A percentile compares a stretch with the other conserved stretches of the same genome.
phyloP scores from a whole-genome alignment of 1,140 invertebrate species.

The Drosophila pseudoobscura region DNA sequence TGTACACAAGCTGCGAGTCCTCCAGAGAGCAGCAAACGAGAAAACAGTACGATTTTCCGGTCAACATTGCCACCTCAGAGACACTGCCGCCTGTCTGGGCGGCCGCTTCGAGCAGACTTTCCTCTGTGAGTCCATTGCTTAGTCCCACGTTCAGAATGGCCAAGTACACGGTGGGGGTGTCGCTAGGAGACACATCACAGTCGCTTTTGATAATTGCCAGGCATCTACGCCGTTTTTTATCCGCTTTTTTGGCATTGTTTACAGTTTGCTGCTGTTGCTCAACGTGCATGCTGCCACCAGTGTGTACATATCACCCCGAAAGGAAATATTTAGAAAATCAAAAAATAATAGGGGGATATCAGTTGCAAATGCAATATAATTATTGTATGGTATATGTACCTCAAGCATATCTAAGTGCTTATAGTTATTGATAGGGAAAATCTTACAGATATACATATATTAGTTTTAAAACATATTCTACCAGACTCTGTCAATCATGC shows the following conservation, averaged over 20 bases:
- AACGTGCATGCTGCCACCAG: constrained; percentile 48
- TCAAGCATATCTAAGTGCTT: constrained; percentile 1
- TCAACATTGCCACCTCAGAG: constrained; percentile 87
- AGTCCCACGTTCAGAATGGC: constrained; percentile 88
- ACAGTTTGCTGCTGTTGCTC: constrained; percentile 46
- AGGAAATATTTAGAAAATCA: background rate
- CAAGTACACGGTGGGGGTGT: constrained; percentile 46
- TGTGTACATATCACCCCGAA: constrained; percentile 5
- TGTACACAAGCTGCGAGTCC: constrained; percentile 84
- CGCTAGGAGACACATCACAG: constrained; percentile 67
- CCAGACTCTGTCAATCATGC: constrained; percentile 82
- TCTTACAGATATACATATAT: constrained; percentile 31
- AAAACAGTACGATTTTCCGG: constrained; percentile 91
- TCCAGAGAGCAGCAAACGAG: constrained; percentile 85
- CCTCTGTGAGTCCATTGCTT: constrained; percentile 87
- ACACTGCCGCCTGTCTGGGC: constrained; percentile 84
- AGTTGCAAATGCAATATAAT: constrained; percentile 11
- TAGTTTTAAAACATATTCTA: constrained; percentile 42
- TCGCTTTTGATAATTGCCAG: constrained; percentile 69
- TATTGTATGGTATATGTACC: constrained; percentile 1
- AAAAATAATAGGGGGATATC: background rate
- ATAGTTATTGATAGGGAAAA: constrained; percentile 16
- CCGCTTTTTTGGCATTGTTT: constrained; percentile 70
- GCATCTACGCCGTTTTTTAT: constrained; percentile 70
- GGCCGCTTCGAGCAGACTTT: constrained; percentile 85